Evolutionary conservation across 2,797 vertebrate species (phyloP), one percentile per base, ranked within the genome.

Genomic region (Urocyon cinereoargenteus): DNA sequence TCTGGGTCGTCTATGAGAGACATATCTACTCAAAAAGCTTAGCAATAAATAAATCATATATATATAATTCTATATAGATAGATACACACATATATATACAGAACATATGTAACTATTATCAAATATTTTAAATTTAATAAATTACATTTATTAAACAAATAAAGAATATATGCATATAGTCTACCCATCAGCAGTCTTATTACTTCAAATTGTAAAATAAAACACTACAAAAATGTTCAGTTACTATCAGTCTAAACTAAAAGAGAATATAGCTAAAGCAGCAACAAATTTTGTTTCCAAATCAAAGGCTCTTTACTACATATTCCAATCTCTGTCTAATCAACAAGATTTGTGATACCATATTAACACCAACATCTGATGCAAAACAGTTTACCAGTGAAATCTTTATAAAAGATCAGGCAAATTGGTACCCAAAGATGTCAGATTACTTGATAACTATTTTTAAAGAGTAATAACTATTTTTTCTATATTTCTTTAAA

Each of bases 391-490:
- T 82, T 68, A 62, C 11, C 45, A 83, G 62, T 79, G 28, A 83
- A 36, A 64, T 93, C n/a, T 78, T 94, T 34, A 40, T 21, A 21
- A 86, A 93, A 66, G 31, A 91, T 51, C 10, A 78, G 15, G 13
- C 13, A 85, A 79, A 85, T 34, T 64, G 49, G 24, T 88, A 81
- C 31, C 8, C 55, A 66, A 36, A 72, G 2, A 92, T 26, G 21
- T 77, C 72, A 34, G 77, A 91, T 83, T 59, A 88, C 34, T 68
- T 75, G 31, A 88, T 31, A 85, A 93, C 12, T 64, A 93, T 55
- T 87, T 96, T 86, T 73, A 66, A 85, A 97, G 96, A 93, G 31
- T 61, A 96, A 82, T 59, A 55, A 4, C 24, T 86, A 19, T 89
- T 90, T 68, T 72, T 96, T 75, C 34, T 88, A 95, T 1, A 64